Base-by-base conservation (phyloP, 2,113 vertebrate genomes). In the Vulpes ferrilata region DNA sequence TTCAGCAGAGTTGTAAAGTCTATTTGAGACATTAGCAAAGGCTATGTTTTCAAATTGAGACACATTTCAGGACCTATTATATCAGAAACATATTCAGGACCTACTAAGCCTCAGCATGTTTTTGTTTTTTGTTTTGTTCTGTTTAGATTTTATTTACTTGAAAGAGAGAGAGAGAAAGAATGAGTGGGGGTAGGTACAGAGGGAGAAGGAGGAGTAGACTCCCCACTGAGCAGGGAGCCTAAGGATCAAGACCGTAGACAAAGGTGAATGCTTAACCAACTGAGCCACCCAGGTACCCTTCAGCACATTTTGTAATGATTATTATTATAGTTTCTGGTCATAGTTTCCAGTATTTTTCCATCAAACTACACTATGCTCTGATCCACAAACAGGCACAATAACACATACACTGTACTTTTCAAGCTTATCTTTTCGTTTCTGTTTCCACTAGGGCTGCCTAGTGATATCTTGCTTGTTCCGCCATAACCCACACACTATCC, bases 191-290 rank as follows among this genome's bases (percentile, higher is more conserved):
- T 5, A 69, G 8, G 8, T 69, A 69, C 67, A 69, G 16, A 35
- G 16, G 67, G 13, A 69, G 32, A 69, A 32, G n/a, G 67, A 43
- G 32, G 17, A 35, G 67, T 15, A 69, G 32, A 69, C 67, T 69
- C 67, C 16, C 32, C 0, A 0, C 3, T 35, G 15, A n/a, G 32
- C 7, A n/a, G 15, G 32, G 64, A 32, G 2, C 13, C 27, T 65
- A 65, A 3, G 67, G 32, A 69, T 69, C 67, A 69, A 3, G 7
- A 69, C 15, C 7, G 9, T 32, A 69, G 16, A 7, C 7, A n/a
- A 69, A 69, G 67, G 8, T 32, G n/a, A 32, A 69, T 69, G 16
- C 32, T 69, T 69, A 69, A 19, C 15, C 25, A 11, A 69, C 32
- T 19, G 32, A 69, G 32, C 7, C 32, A 69, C 32, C 16, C 17